These are phyloP conservation scores for Amia ocellicauda DNA, from an alignment of 2,113 vertebrate genomes.

Conservation along the genomic window DNA sequence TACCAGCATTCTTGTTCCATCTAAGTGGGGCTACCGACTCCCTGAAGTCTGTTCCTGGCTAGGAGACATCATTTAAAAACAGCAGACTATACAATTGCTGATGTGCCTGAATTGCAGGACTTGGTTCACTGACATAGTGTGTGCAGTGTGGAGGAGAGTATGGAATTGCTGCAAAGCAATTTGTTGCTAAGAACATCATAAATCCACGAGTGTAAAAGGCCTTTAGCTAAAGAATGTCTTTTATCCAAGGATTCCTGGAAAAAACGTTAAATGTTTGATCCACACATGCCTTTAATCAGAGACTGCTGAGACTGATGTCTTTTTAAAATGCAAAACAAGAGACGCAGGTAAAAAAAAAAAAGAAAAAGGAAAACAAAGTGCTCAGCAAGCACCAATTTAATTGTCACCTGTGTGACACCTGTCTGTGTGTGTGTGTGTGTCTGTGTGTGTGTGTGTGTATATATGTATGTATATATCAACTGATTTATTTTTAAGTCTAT, in stretches of 20 bases:
- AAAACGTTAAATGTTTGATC: constrained; percentile 30
- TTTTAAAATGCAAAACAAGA: too few relatives aligned
- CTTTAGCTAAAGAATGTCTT: neutral
- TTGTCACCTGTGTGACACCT: too few relatives aligned
- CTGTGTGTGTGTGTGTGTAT: too few relatives aligned
- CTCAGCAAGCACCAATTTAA: too few relatives aligned
- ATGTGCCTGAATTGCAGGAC: neutral
- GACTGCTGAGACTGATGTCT: neutral
- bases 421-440: too few relatives aligned
- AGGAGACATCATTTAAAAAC: constrained; percentile 19
- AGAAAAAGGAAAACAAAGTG: too few relatives aligned
- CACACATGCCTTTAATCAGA: constrained; percentile 19
- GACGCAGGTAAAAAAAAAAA: too few relatives aligned
- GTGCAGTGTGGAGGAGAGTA: neutral
- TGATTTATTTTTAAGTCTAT: too few relatives aligned
- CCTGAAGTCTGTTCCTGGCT: constrained; percentile 27
- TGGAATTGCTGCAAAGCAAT: neutral
- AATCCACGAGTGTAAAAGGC: neutral
- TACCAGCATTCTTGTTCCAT: neutral
- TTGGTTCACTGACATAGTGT: neutral
- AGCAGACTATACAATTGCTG: neutral
- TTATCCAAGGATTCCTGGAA: neutral
- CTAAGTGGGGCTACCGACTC: constrained; percentile 3
- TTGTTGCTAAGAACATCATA: constrained; percentile 1
- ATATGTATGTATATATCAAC: too few relatives aligned